Evolutionary conservation across 2,888 invertebrate species (phyloP).

Genomic region (Saturnia japonica): DNA sequence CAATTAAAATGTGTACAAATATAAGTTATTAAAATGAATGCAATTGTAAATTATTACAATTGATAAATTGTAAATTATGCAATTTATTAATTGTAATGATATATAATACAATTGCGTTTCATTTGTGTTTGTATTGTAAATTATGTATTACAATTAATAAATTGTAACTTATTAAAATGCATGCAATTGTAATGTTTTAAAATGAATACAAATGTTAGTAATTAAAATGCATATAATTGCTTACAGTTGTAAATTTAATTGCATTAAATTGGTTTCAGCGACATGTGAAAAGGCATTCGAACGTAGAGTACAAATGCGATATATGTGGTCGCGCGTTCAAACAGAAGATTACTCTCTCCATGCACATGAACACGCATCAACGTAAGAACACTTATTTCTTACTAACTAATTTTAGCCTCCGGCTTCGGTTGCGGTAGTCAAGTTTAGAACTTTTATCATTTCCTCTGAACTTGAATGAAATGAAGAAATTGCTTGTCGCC

Average conservation of each 20-base stretch:
- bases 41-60: not conserved
- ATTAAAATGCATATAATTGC: not conserved
- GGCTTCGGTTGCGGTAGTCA: not conserved
- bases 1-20: not conserved
- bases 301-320: conserved; percentile 55
- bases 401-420: not conserved
- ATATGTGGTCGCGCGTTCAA: conserved; percentile 59
- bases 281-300: conserved; percentile 54
- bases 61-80: not conserved
- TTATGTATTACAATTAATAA: too few relatives aligned
- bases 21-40: not conserved
- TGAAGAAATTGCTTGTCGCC: too few relatives aligned
- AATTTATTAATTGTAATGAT: too few relatives aligned
- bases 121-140: not conserved
- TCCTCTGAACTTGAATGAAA: not conserved
- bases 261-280: conserved; percentile 44
- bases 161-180: not conserved
- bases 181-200: not conserved
- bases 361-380: conserved; percentile 63
- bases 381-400: conserved; percentile 43
- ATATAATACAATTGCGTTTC: too few relatives aligned
- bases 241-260: conserved; percentile 3
- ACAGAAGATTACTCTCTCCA: conserved; percentile 49
- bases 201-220: not conserved
- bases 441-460: not conserved